A percentile compares a stretch with the other conserved stretches of the same genome.
phyloP scores from a whole-genome alignment of 2,113 vertebrate species.

The Chrysemys picta region DNA sequence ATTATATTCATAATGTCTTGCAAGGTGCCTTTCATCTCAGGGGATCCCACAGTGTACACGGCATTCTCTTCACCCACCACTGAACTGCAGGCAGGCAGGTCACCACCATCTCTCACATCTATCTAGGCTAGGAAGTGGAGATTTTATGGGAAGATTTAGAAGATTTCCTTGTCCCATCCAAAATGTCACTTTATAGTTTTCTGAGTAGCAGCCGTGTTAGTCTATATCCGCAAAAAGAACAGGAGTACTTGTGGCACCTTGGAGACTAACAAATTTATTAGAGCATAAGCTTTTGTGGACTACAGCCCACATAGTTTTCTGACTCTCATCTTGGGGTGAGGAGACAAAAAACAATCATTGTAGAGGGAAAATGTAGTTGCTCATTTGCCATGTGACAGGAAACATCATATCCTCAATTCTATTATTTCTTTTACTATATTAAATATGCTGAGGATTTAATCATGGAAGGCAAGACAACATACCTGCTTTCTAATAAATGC shows the following conservation, averaged over 20 bases:
- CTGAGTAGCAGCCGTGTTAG: background rate
- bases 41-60: background rate
- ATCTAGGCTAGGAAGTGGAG: background rate
- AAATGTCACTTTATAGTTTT: background rate
- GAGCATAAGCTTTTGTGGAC: no score
- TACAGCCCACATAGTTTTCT: background rate
- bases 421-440: conserved; percentile 66
- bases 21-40: background rate
- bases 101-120: background rate
- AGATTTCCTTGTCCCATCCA: background rate
- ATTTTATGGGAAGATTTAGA: background rate
- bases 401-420: conserved; percentile 37
- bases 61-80: background rate
- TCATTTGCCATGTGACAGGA: conserved; percentile 20
- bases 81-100: background rate
- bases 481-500: conserved; percentile 76
- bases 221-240: no score
- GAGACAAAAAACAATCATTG: background rate
- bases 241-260: no score
- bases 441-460: conserved; percentile 69
- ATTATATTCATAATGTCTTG: background rate
- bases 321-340: conserved; percentile 19
- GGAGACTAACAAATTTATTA: no score
- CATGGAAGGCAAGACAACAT: conserved; percentile 54
- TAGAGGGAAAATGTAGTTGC: background rate